Conservation (phyloP, 1,140 invertebrate species). For the Prorops nasuta region DNA sequence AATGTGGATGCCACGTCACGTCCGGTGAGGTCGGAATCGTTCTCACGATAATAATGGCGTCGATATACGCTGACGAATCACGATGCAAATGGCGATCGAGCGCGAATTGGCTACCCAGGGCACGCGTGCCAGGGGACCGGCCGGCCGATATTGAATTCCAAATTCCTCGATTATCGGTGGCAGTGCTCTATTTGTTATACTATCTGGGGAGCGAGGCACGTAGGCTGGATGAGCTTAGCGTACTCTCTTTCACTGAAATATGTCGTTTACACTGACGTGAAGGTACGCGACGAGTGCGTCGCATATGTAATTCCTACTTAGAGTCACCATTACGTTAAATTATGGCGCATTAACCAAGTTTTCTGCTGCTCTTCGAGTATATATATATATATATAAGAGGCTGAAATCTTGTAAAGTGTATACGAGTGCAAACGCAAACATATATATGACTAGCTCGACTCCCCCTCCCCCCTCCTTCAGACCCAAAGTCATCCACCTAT, state of each 20-base stretch:
- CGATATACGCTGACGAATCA: conserved; percentile 22
- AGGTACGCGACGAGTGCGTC: conserved; percentile 48
- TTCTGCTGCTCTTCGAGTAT: conserved; percentile 18
- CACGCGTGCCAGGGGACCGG: conserved; percentile 29
- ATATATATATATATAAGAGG: conserved; percentile 1
- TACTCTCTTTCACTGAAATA: conserved; percentile 41
- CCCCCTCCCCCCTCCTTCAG: conserved; percentile 7
- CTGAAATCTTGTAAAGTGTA: conserved; percentile 21
- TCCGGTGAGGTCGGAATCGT: too few relatives aligned
- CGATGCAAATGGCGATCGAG: conserved; percentile 25
- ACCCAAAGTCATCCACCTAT: conserved; percentile 4
- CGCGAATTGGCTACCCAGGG: conserved; percentile 26
- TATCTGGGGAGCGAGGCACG: conserved; percentile 46
- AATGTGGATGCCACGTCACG: too few relatives aligned
- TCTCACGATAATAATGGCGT: too few relatives aligned
- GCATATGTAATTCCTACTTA: conserved; percentile 54
- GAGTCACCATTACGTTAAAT: conserved; percentile 50
- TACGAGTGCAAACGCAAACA: too few relatives aligned
- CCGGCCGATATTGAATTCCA: conserved; percentile 50
- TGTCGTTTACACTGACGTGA: conserved; percentile 52
- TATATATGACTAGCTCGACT: conserved; percentile 22
- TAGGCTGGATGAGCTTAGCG: conserved; percentile 34
- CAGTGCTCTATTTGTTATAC: conserved; percentile 49
- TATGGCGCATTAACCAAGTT: conserved; percentile 45
- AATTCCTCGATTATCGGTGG: conserved; percentile 41